A percentile compares a stretch with the other conserved stretches of the same genome.
Conservation (phyloP, 2,888 invertebrate genomes). For the Mechanitis messenoides region DNA sequence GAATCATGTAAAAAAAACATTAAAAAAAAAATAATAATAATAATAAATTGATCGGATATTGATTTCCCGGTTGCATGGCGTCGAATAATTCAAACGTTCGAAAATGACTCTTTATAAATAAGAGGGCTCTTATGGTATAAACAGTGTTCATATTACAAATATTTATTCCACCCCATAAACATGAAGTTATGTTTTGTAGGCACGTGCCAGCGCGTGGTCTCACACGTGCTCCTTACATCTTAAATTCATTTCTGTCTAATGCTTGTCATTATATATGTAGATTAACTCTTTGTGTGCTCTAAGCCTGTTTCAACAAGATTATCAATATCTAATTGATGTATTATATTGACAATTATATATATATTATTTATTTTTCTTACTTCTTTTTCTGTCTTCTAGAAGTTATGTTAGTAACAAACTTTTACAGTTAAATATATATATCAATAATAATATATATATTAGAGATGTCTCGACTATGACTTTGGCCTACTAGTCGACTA, state of each 20-base stretch:
- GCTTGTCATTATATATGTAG: not conserved
- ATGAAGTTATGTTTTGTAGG: constrained; percentile 34
- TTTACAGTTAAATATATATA: no score
- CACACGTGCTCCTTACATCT: constrained; percentile 28
- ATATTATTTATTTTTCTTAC: no score
- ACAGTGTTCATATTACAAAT: constrained; percentile 56
- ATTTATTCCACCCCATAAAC: constrained; percentile 47
- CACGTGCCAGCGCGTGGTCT: constrained; percentile 62
- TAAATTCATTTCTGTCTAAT: constrained; percentile 21
- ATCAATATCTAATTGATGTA: not conserved
- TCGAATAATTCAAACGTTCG: constrained; percentile 26
- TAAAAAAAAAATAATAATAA: constrained; percentile 11
- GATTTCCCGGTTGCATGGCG: constrained; percentile 28
- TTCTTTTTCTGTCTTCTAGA: no score
- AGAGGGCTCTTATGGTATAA: constrained; percentile 44
- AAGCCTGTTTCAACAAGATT: not conserved
- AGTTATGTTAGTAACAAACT: no score
- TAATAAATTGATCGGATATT: constrained; percentile 16
- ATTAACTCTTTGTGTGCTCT: constrained; percentile 6
- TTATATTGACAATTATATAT: not conserved
- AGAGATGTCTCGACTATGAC: no score
- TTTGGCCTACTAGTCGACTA: no score
- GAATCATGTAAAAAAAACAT: not conserved
- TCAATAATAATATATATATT: no score
- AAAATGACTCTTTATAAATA: constrained; percentile 39